Base-by-base conservation (phyloP, 2,113 vertebrate genomes). In the Tachycineta bicolor region DNA sequence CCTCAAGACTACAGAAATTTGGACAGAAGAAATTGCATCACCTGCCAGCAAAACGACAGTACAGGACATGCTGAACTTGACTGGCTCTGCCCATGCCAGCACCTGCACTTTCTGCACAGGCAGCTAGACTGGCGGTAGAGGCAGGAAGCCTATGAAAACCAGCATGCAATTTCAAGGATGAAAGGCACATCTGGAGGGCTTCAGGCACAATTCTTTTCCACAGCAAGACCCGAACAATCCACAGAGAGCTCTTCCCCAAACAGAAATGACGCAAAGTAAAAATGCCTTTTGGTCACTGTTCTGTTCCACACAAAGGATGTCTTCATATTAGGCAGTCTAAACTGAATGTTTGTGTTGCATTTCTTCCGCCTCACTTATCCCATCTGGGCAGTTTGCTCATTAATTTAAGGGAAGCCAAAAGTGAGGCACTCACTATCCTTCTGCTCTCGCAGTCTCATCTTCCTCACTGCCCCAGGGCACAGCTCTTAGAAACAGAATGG, bases 331-430 rank as follows among this genome's bases (percentile, higher is more conserved):
- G 46, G 50, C 46, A n/a, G 34, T 71, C 67, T 55, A 39, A 68
- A 63, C 1, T 4, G 31, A 87, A 79, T 6, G 11, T 37, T 91
- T 67, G 67, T 21, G 47, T 43, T 84, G 49, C 14, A 58, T 89
- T 87, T 92, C 44, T 87, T 90, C 81, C 78, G 67, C 89, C 58
- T 96, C 84, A 29, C 43, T 89, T 82, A 71, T 3, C 59, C 93
- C 87, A 80, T 80, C 87, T 87, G 89, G 83, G 63, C n/a, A 73
- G 41, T 60, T 64, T n/a, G 25, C 59, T 83, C 33, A 34, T 87
- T 91, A 93, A 94, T 83, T 93, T 91, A 82, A 90, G 34, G 39
- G 55, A 85, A 83, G 34, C 50, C 46, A 76, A 65, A 84, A 83
- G 50, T 33, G 46, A 87, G 56, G 76, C 55, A 71, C 79, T 73